Evolutionary conservation across 2,888 invertebrate species (phyloP).

Genomic region (Brachyopa scutellaris): DNA sequence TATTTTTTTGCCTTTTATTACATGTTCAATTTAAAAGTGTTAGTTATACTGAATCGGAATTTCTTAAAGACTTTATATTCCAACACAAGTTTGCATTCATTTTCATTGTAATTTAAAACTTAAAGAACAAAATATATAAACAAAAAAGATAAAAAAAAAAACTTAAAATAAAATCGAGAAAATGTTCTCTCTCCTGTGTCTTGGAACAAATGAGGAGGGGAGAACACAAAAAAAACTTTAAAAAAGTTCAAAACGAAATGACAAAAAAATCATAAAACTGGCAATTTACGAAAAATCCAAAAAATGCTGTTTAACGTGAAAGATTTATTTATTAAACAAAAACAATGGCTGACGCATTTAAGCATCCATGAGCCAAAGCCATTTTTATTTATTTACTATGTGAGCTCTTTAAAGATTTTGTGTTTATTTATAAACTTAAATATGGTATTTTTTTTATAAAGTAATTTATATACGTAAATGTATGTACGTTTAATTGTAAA

Average conservation of each 20-base stretch:
- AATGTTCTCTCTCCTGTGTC: not conserved
- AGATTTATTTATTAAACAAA: not conserved
- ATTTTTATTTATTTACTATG: slow-evolving; percentile 27
- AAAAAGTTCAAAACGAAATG: slow-evolving; percentile 58
- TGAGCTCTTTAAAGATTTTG: slow-evolving; percentile 26
- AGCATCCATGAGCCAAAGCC: slow-evolving; percentile 19
- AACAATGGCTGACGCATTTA: slow-evolving; percentile 28
- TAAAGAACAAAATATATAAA: slow-evolving; percentile 46
- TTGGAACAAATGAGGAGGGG: not conserved
- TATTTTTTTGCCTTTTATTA: not conserved
- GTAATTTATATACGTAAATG: slow-evolving; percentile 53
- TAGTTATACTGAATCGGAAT: slow-evolving; percentile 21
- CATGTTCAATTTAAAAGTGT: slow-evolving; percentile 14
- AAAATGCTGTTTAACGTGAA: slow-evolving; percentile 67
- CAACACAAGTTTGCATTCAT: slow-evolving; percentile 40
- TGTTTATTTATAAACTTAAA: slow-evolving; percentile 59
- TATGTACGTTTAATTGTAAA: no score
- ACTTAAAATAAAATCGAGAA: slow-evolving; percentile 33
- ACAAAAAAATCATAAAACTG: slow-evolving; percentile 58
- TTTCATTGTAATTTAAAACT: slow-evolving; percentile 54
- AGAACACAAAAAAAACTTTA: slow-evolving; percentile 6
- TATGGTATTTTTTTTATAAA: slow-evolving; percentile 66
- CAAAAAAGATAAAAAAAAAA: slow-evolving; percentile 28
- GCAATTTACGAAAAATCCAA: slow-evolving; percentile 48
- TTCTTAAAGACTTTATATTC: slow-evolving; percentile 20